Percentiles rank a stretch among this genome's conserved stretches.
phyloP scores from a whole-genome alignment of 2,113 vertebrate genomes.

The rabbit (Oryctolagus cuniculus) region DNA sequence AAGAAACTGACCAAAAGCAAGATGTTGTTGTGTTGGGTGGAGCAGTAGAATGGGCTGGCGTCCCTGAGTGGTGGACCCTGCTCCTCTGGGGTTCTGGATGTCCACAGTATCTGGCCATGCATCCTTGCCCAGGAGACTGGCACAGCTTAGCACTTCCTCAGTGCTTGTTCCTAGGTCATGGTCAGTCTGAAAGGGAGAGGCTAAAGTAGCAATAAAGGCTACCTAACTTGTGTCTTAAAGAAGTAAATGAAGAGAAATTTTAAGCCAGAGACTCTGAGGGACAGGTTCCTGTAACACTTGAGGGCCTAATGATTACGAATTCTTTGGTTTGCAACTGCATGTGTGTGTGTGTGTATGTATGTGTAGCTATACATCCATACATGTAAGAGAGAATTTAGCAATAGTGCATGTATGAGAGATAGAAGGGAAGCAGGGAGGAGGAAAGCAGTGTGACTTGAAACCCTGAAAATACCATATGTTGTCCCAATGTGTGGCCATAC shows the following conservation, averaged over 20 bases:
- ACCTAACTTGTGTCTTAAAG: neutral
- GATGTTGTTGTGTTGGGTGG: neutral
- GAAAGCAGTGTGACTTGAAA: neutral
- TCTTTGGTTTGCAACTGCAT: neutral
- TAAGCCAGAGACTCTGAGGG: neutral
- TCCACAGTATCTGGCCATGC: fast-evolving
- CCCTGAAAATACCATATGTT: neutral
- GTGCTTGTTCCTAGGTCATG: neutral
- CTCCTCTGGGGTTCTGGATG: neutral
- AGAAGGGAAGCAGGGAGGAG: neutral
- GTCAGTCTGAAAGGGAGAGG: neutral
- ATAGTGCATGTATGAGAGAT: neutral
- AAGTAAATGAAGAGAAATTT: slow-evolving; percentile 33
- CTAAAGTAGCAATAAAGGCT: neutral
- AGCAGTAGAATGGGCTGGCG: neutral
- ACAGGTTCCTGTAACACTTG: neutral
- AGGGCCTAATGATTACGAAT: neutral
- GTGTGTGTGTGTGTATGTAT: neutral
- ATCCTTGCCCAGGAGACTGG: neutral
- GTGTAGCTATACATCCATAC: neutral
- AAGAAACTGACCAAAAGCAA: neutral
- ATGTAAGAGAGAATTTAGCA: neutral
- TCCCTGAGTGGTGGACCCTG: neutral
- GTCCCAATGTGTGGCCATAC: neutral
- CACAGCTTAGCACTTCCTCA: neutral